Evolutionary conservation across 2,888 invertebrate species (phyloP).

Genomic region (Rosalia funebris): DNA sequence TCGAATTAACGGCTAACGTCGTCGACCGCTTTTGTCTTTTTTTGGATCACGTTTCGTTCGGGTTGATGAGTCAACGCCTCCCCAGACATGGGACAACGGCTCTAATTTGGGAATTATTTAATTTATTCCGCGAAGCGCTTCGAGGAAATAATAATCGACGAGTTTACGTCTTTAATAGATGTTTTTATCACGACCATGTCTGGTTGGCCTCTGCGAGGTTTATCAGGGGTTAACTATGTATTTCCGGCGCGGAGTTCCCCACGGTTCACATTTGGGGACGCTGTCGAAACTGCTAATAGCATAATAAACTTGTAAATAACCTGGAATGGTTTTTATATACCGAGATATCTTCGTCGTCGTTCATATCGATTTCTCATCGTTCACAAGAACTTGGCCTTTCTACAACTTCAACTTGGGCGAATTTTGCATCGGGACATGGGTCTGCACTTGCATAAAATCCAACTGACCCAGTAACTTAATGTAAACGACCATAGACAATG

Average conservation of each 20-base stretch:
- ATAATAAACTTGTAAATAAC: too few relatives aligned
- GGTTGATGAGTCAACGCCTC: background rate
- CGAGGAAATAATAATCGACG: constrained; percentile 29
- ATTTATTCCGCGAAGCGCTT: constrained; percentile 36
- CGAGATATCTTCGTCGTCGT: too few relatives aligned
- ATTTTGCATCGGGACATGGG: too few relatives aligned
- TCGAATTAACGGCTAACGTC: constrained; percentile 1
- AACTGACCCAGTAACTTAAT: too few relatives aligned
- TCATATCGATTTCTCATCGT: too few relatives aligned
- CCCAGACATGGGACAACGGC: background rate
- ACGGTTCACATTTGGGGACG: background rate
- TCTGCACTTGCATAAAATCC: too few relatives aligned
- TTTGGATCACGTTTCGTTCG: background rate
- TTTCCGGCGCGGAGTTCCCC: background rate
- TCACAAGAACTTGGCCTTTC: too few relatives aligned
- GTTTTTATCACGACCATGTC: background rate
- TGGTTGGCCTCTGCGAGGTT: background rate
- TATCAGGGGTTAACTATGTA: too few relatives aligned
- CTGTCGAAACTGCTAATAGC: too few relatives aligned
- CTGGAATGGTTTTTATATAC: too few relatives aligned
- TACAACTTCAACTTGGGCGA: too few relatives aligned
- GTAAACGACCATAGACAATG: too few relatives aligned
- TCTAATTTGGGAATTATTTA: constrained; percentile 27
- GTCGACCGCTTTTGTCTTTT: background rate
- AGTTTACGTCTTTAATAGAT: background rate